These are phyloP conservation scores for Microctenopoma steveboyesi DNA, from an alignment of 2,797 vertebrate genomes.

Conservation along the genomic window DNA sequence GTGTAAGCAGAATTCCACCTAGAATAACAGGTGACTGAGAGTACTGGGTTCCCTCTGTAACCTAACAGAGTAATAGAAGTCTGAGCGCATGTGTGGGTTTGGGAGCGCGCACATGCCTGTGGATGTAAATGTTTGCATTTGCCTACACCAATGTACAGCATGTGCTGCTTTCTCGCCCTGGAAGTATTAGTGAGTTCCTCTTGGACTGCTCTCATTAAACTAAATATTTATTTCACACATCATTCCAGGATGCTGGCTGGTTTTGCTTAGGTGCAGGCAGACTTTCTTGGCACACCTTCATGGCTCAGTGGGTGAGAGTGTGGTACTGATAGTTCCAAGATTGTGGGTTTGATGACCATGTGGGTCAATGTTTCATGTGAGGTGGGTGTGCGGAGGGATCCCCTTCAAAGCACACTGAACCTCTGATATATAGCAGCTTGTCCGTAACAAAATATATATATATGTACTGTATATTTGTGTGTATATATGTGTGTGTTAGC, in stretches of 20 bases:
- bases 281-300: background rate
- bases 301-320: conserved; percentile 8
- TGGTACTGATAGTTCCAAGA: too few relatives aligned
- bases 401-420: too few relatives aligned
- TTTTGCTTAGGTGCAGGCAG: conserved; percentile 34
- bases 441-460: too few relatives aligned
- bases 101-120: background rate
- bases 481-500: too few relatives aligned
- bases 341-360: too few relatives aligned
- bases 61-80: conserved; percentile 26
- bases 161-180: conserved; percentile 11
- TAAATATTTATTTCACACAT: conserved; percentile 54
- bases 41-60: conserved; percentile 56
- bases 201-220: conserved; percentile 39
- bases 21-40: conserved; percentile 75
- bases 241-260: conserved; percentile 27
- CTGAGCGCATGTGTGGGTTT: conserved; percentile 12
- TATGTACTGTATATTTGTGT: too few relatives aligned
- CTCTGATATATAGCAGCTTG: too few relatives aligned
- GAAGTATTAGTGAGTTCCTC: conserved; percentile 32
- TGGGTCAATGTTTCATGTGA: too few relatives aligned
- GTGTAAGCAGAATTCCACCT: conserved; percentile 73
- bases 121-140: conserved; percentile 26
- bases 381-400: too few relatives aligned
- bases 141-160: conserved; percentile 4